Evolutionary conservation across 2,113 vertebrate species (phyloP).

Genomic region (Galemys pyrenaicus): DNA sequence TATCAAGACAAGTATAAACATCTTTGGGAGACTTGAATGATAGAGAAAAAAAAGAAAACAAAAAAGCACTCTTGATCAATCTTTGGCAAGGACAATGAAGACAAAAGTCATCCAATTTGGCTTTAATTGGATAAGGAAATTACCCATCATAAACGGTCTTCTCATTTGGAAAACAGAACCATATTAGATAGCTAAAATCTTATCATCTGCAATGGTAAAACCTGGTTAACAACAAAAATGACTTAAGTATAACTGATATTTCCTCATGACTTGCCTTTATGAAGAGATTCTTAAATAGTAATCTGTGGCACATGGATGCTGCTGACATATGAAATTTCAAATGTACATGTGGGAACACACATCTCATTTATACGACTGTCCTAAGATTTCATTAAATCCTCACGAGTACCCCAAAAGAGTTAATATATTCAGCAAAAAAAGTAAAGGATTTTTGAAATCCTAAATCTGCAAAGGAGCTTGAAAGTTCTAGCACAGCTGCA

Average conservation of each 20-base stretch:
- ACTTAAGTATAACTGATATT: background rate
- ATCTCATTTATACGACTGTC: background rate
- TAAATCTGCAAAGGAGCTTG: no score
- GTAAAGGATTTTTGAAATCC: background rate
- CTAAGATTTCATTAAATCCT: background rate
- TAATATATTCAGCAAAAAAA: background rate
- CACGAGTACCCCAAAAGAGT: background rate
- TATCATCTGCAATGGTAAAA: background rate
- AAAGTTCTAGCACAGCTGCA: background rate
- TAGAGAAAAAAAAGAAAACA: background rate
- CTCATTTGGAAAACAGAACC: constrained; percentile 6
- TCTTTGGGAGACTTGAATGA: background rate
- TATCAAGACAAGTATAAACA: background rate
- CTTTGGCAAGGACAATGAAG: background rate
- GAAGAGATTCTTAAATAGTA: background rate
- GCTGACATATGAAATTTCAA: background rate
- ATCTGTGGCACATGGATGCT: background rate
- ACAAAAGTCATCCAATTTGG: background rate
- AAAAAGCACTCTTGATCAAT: background rate
- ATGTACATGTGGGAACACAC: background rate
- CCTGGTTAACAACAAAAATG: background rate
- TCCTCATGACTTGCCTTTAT: background rate
- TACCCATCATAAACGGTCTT: background rate
- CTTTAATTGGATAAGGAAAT: constrained; percentile 6
- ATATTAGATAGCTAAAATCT: background rate